phyloP scores from a whole-genome alignment of 2,797 vertebrate genomes.

The Siniperca undulata region DNA sequence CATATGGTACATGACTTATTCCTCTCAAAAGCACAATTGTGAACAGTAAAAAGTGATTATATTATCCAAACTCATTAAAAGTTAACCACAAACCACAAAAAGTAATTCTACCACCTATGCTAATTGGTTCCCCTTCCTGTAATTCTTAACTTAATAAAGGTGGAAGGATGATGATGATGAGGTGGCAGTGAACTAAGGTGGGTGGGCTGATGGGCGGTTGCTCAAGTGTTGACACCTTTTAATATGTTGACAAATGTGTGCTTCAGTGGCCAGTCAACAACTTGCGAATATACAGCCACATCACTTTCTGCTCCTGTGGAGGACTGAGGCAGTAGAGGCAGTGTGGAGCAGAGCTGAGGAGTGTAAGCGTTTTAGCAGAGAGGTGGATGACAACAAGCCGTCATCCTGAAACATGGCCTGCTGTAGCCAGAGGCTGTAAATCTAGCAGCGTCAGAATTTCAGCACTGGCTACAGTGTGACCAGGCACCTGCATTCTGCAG shows the following conservation, averaged over 20 bases:
- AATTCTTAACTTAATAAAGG: constrained; percentile 52
- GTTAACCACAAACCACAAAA: constrained; percentile 38
- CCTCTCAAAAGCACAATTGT: not conserved
- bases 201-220: constrained; percentile 69
- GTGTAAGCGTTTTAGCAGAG: constrained; percentile 80
- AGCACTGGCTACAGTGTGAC: constrained; percentile 65
- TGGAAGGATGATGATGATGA: constrained; percentile 2
- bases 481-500: constrained; percentile 69
- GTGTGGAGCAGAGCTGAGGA: constrained; percentile 52
- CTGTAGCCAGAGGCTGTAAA: constrained; percentile 78
- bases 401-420: constrained; percentile 77
- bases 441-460: constrained; percentile 71
- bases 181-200: constrained; percentile 52
- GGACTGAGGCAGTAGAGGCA: constrained; percentile 52
- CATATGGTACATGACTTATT: constrained; percentile 4
- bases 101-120: not conserved
- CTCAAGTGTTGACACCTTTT: constrained; percentile 82
- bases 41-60: not conserved
- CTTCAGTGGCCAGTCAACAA: constrained; percentile 84
- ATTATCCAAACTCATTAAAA: constrained; percentile 14
- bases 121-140: constrained; percentile 33
- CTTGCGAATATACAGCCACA: constrained; percentile 81
- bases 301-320: constrained; percentile 58
- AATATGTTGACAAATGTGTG: constrained; percentile 85
- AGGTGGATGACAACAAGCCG: constrained; percentile 75